Percentiles rank a stretch among this genome's conserved stretches.
Evolutionary conservation across 2,797 vertebrate genomes (phyloP).

Genomic region (Ataeniobius toweri): DNA sequence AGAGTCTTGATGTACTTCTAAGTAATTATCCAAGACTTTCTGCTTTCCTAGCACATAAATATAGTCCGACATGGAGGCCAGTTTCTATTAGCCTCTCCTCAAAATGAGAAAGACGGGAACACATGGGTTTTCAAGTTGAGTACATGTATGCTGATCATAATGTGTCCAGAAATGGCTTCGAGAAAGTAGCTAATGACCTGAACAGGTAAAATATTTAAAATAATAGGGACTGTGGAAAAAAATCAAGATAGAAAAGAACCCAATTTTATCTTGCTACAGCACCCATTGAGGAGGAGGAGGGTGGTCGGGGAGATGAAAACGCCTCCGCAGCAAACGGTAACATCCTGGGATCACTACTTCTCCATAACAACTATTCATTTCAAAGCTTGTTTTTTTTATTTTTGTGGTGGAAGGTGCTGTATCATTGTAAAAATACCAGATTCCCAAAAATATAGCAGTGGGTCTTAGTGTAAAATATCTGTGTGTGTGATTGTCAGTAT

Average conservation of each 20-base stretch:
- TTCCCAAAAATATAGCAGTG: not conserved
- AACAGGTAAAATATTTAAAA: too few relatives aligned
- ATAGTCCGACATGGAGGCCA: not conserved
- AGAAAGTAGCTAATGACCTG: too few relatives aligned
- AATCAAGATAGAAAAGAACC: not conserved
- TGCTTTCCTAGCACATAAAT: not conserved
- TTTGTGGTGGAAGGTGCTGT: not conserved
- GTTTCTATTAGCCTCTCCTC: not conserved
- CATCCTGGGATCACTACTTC: not conserved
- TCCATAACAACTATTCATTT: not conserved
- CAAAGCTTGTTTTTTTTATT: not conserved
- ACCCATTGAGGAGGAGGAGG: not conserved
- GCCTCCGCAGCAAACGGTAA: not conserved
- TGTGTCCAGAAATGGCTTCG: not conserved
- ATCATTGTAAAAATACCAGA: not conserved
- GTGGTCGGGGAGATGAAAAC: not conserved
- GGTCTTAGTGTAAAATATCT: not conserved
- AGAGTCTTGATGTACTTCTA: not conserved
- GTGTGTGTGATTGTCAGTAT: not conserved
- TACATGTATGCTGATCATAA: not conserved
- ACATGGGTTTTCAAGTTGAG: not conserved
- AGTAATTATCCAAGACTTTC: not conserved
- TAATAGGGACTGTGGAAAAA: too few relatives aligned
- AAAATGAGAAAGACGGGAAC: not conserved
- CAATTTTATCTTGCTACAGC: not conserved